These are phyloP conservation scores for Tenthredo notha DNA, from an alignment of 2,888 invertebrate genomes.

Conservation along the genomic window DNA sequence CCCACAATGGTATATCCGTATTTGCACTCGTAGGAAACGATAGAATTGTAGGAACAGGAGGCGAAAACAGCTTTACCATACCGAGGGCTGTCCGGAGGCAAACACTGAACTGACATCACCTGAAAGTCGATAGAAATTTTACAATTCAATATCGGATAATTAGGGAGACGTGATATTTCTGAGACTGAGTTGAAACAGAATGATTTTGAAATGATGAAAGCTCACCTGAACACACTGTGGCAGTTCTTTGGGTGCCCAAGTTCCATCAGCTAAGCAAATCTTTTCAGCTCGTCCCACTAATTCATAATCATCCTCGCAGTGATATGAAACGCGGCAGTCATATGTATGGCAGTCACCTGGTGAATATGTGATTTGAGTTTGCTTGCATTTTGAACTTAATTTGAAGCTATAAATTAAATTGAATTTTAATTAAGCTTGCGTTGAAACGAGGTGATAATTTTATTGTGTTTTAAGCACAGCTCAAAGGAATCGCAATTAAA, in stretches of 20 bases:
- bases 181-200: background rate
- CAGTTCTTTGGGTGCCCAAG: constrained; percentile 93
- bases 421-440: background rate
- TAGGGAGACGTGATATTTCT: background rate
- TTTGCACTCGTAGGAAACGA: constrained; percentile 97
- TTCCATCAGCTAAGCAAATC: constrained; percentile 94
- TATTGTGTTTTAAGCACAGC: background rate
- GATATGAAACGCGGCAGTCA: constrained; percentile 94
- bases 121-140: constrained; percentile 53
- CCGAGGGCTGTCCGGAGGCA: constrained; percentile 93
- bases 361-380: background rate
- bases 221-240: constrained; percentile 90
- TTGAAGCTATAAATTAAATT: background rate
- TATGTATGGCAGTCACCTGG: constrained; percentile 93
- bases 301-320: constrained; percentile 96
- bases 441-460: background rate
- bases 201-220: background rate
- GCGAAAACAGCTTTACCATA: constrained; percentile 96
- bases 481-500: constrained; percentile 6
- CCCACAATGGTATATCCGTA: constrained; percentile 96
- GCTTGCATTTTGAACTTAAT: background rate
- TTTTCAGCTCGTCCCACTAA: constrained; percentile 92
- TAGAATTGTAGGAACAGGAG: constrained; percentile 96
- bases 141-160: background rate
- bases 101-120: constrained; percentile 96